phyloP scores from a whole-genome alignment of 2,888 invertebrate species.

The Sceliomorpha sp. region DNA sequence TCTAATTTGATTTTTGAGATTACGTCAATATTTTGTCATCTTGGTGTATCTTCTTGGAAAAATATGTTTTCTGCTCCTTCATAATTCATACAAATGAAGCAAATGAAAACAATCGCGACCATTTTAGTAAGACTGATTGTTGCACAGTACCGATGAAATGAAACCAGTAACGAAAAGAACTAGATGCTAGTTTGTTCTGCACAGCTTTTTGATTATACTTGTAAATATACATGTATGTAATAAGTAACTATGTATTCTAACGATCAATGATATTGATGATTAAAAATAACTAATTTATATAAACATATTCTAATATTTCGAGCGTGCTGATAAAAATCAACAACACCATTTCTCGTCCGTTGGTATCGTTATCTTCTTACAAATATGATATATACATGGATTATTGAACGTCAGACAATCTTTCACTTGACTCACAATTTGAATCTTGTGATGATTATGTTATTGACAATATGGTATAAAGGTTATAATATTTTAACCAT shows the following conservation, averaged over 20 bases:
- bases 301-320: constrained; percentile 60
- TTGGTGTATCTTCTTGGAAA: too few species aligned
- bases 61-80: too few species aligned
- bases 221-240: constrained; percentile 61
- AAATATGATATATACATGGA: constrained; percentile 54
- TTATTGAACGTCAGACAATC: constrained; percentile 47
- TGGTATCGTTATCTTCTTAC: constrained; percentile 64
- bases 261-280: constrained; percentile 71
- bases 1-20: too few species aligned
- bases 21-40: too few species aligned
- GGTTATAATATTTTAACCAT: too few species aligned
- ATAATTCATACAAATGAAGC: too few species aligned
- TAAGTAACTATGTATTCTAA: constrained; percentile 74
- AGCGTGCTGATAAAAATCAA: constrained; percentile 58
- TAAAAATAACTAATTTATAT: constrained; percentile 77
- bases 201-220: constrained; percentile 59
- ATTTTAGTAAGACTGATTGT: constrained; percentile 41
- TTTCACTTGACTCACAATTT: constrained; percentile 42
- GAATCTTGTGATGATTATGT: not conserved
- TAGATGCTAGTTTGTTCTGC: constrained; percentile 50
- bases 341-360: constrained; percentile 64
- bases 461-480: too few species aligned
- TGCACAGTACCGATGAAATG: constrained; percentile 32
- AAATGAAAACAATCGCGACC: too few species aligned
- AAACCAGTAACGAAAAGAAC: constrained; percentile 43